Conservation (phyloP, 2,797 vertebrate species). For the Halcyon leucocephala region DNA sequence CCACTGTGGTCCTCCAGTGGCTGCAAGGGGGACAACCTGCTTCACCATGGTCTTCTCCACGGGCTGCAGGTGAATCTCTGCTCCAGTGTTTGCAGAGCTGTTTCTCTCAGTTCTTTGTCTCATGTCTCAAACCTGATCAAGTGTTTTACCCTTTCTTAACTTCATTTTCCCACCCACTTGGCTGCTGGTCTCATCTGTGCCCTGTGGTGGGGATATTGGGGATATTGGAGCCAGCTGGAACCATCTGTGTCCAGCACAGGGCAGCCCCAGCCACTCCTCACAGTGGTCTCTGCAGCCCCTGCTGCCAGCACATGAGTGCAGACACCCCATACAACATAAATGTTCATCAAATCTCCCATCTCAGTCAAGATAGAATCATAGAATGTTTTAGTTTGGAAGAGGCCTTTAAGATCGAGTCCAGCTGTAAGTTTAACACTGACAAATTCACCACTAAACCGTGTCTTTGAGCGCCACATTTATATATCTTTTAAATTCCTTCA, state of each 20-base stretch:
- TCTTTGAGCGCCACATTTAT: neutral
- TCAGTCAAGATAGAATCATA: neutral
- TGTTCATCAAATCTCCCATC: neutral
- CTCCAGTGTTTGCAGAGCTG: neutral
- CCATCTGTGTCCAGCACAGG: neutral
- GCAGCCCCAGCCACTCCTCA: neutral
- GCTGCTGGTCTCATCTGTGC: neutral
- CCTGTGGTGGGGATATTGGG: rapidly evolving
- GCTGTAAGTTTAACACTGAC: neutral
- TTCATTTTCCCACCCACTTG: rapidly evolving
- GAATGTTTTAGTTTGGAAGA: neutral
- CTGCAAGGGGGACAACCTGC: neutral
- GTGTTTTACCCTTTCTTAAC: neutral
- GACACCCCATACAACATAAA: neutral
- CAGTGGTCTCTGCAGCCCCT: rapidly evolving
- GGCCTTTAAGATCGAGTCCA: neutral
- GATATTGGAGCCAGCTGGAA: rapidly evolving
- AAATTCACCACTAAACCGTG: neutral
- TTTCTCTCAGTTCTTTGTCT: neutral
- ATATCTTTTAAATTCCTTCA: neutral
- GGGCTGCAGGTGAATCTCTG: neutral
- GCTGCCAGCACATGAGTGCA: neutral
- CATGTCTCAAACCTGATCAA: neutral
- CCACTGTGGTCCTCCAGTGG: neutral
- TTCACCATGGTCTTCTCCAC: neutral